phyloP scores from a whole-genome alignment of 2,797 vertebrate species.

The Eutrigla gurnardus region DNA sequence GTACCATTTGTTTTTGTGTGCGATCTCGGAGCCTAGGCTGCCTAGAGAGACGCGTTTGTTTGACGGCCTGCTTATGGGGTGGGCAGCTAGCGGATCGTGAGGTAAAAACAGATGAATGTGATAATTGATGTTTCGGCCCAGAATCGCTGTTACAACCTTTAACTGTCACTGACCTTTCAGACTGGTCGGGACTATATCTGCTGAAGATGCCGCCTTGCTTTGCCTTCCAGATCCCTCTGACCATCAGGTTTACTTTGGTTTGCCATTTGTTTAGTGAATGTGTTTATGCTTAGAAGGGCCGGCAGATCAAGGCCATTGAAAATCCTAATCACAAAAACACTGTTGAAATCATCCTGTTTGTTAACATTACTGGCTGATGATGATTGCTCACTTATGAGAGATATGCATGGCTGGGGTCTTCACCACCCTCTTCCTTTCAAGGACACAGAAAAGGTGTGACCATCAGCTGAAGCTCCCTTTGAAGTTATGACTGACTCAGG shows the following conservation, averaged over 20 bases:
- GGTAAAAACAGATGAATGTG: no score
- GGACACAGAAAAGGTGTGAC: slow-evolving; percentile 41
- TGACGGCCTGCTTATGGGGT: no score
- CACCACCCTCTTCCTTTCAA: slow-evolving; percentile 24
- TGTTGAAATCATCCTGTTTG: slow-evolving; percentile 42
- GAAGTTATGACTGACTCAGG: slow-evolving; percentile 33
- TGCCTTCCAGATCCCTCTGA: slow-evolving; percentile 23
- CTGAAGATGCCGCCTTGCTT: slow-evolving; percentile 8
- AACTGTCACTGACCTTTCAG: slow-evolving; percentile 16
- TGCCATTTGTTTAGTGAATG: slow-evolving; percentile 62
- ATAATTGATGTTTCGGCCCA: no score
- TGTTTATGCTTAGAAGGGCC: slow-evolving; percentile 40
- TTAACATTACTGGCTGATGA: slow-evolving; percentile 35
- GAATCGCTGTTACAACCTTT: no score
- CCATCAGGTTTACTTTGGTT: slow-evolving; percentile 40
- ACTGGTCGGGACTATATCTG: neutral
- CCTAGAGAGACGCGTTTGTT: no score
- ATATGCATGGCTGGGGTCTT: neutral
- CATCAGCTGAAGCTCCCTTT: slow-evolving; percentile 36
- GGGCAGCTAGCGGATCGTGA: no score
- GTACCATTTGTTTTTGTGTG: no score
- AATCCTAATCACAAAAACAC: slow-evolving; percentile 54
- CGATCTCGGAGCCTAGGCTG: no score
- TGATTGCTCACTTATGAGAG: slow-evolving; percentile 28
- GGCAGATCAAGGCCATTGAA: slow-evolving; percentile 40